phyloP scores from a whole-genome alignment of 2,888 invertebrate genomes.

The Hydropsyche betteni region DNA sequence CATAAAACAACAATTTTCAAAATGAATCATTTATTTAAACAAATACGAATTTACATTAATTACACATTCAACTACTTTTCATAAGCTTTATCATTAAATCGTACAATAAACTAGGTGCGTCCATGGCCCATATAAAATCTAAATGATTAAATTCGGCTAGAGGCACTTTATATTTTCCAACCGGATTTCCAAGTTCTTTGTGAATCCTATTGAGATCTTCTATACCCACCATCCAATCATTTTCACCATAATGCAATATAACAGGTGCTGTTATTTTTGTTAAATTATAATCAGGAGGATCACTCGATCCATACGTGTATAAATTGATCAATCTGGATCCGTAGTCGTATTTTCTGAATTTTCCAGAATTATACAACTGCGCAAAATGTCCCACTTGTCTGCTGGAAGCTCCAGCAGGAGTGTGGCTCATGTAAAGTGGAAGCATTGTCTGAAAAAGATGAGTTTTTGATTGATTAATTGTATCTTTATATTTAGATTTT shows the following conservation, averaged over 20 bases:
- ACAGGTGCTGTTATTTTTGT: slow-evolving; percentile 61
- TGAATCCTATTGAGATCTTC: slow-evolving; percentile 63
- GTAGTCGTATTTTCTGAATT: slow-evolving; percentile 64
- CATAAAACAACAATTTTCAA: no score
- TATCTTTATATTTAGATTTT: not conserved
- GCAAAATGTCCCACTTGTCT: slow-evolving; percentile 65
- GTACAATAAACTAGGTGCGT: slow-evolving; percentile 67
- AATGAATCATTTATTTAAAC: no score
- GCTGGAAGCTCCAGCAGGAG: slow-evolving; percentile 67
- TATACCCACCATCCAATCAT: slow-evolving; percentile 67
- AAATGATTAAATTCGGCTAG: slow-evolving; percentile 69
- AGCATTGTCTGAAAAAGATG: slow-evolving; percentile 59
- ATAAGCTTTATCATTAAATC: slow-evolving; percentile 61
- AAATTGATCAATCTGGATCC: slow-evolving; percentile 58
- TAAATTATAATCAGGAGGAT: slow-evolving; percentile 64
- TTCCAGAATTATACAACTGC: slow-evolving; percentile 57
- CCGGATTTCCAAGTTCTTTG: slow-evolving; percentile 62
- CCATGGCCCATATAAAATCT: slow-evolving; percentile 72
- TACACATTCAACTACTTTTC: slow-evolving; percentile 55
- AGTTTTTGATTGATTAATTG: not conserved
- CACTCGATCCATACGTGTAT: slow-evolving; percentile 60
- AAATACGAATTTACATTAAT: not conserved
- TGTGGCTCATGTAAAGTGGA: slow-evolving; percentile 68
- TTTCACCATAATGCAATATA: slow-evolving; percentile 64
- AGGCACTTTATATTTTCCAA: slow-evolving; percentile 62